Percentiles rank a stretch among this genome's conserved stretches.
phyloP scores from a whole-genome alignment of 2,888 invertebrate species.

The Drosophila colorata region DNA sequence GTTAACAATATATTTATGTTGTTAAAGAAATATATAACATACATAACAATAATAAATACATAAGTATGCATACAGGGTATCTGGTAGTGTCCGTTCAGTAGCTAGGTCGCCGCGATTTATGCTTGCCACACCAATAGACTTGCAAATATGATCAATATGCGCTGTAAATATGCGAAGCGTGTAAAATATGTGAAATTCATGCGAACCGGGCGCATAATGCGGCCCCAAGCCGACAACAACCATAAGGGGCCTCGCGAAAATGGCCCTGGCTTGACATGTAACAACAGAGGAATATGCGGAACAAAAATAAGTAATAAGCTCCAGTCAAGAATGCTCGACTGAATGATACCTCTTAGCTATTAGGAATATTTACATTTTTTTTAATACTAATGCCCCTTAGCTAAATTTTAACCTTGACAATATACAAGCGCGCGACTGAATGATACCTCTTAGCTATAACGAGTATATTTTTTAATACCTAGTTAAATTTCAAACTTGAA shows the following conservation, averaged over 20 bases:
- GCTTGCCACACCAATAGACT: slow-evolving; percentile 33
- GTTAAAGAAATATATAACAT: no score
- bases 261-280: slow-evolving; percentile 26
- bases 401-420: no score
- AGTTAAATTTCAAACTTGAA: no score
- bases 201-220: slow-evolving; percentile 25
- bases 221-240: slow-evolving; percentile 12
- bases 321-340: not conserved
- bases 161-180: slow-evolving; percentile 48
- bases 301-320: not conserved
- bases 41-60: no score
- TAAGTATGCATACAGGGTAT: slow-evolving; percentile 11
- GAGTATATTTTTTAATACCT: no score
- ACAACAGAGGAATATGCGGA: slow-evolving; percentile 9
- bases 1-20: no score
- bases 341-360: not conserved
- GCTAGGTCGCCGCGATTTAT: slow-evolving; percentile 36
- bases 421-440: no score
- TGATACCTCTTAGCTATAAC: no score
- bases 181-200: slow-evolving; percentile 51
- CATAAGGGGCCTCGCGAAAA: slow-evolving; percentile 2
- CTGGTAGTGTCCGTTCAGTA: not conserved
- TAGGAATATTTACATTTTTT: not conserved
- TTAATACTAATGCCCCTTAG: no score
- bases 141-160: slow-evolving; percentile 62